These are phyloP conservation scores for Didymodactylos carnosus DNA, from an alignment of 2,888 invertebrate genomes.

Conservation along the genomic window DNA sequence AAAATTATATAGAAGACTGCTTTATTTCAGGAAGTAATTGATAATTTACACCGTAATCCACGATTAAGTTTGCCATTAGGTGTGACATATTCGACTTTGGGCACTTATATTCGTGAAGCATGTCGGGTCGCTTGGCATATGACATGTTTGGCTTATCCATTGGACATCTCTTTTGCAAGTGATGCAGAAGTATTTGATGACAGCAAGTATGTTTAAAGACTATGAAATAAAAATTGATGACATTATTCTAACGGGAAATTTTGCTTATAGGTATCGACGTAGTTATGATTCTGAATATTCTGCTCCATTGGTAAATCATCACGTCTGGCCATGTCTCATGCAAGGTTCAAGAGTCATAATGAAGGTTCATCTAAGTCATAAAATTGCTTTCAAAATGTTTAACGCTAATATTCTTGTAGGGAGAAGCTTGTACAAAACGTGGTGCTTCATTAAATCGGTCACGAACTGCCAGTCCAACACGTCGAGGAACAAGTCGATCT, in stretches of 20 bases:
- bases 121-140: constrained; percentile 33
- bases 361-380: too few species aligned
- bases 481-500: not conserved
- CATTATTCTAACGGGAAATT: not conserved
- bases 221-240: not conserved
- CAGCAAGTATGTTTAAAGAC: constrained; percentile 23
- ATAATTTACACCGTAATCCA: constrained; percentile 27
- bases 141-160: constrained; percentile 28
- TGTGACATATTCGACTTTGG: constrained; percentile 26
- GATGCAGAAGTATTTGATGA: constrained; percentile 33
- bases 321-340: constrained; percentile 33
- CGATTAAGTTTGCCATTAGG: constrained; percentile 28
- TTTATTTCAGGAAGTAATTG: constrained; percentile 27
- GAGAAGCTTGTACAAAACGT: constrained; percentile 12
- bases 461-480: not conserved
- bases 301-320: constrained; percentile 32
- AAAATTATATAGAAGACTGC: not conserved
- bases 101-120: constrained; percentile 32
- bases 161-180: constrained; percentile 29
- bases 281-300: constrained; percentile 34
- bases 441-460: not conserved
- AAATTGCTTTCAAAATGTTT: not conserved
- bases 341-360: constrained; percentile 23
- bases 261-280: constrained; percentile 27
- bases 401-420: not conserved